Evolutionary conservation across 2,113 vertebrate genomes (phyloP).

Genomic region (Perca fluviatilis): DNA sequence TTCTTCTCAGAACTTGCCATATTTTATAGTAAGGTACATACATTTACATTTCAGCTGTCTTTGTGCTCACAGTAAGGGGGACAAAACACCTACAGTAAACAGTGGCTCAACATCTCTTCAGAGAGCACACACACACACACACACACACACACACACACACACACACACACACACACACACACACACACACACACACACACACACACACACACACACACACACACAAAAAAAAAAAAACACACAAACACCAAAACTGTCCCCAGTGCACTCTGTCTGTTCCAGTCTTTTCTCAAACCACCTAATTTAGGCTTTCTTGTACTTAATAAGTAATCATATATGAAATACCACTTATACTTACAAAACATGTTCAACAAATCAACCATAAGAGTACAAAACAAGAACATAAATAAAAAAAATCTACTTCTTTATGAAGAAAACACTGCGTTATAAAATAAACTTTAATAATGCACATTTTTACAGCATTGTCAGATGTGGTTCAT

Average conservation of each 20-base stretch:
- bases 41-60: slow-evolving; percentile 82
- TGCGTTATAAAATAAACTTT: slow-evolving; percentile 81
- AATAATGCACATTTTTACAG: slow-evolving; percentile 81
- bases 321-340: slow-evolving; percentile 74
- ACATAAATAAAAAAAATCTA: slow-evolving; percentile 65
- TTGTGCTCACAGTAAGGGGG: slow-evolving; percentile 85
- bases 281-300: slow-evolving; percentile 68
- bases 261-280: slow-evolving; percentile 57
- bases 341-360: slow-evolving; percentile 83
- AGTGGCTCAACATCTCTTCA: slow-evolving; percentile 30
- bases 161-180: slow-evolving; percentile 5
- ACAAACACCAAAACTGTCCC: slow-evolving; percentile 43
- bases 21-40: slow-evolving; percentile 86
- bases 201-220: slow-evolving; percentile 16
- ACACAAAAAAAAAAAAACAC: slow-evolving; percentile 1
- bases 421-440: slow-evolving; percentile 74
- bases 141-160: slow-evolving; percentile 6
- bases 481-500: slow-evolving; percentile 67
- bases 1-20: slow-evolving; percentile 81
- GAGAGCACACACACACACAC: neutral
- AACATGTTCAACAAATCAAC: slow-evolving; percentile 79
- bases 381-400: slow-evolving; percentile 79
- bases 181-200: neutral
- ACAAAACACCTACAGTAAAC: slow-evolving; percentile 76
- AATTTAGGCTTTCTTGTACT: slow-evolving; percentile 78